Percentiles rank a stretch among this genome's conserved stretches.
phyloP scores from a whole-genome alignment of 2,113 vertebrate species.

The Pygathrix nemaeus region DNA sequence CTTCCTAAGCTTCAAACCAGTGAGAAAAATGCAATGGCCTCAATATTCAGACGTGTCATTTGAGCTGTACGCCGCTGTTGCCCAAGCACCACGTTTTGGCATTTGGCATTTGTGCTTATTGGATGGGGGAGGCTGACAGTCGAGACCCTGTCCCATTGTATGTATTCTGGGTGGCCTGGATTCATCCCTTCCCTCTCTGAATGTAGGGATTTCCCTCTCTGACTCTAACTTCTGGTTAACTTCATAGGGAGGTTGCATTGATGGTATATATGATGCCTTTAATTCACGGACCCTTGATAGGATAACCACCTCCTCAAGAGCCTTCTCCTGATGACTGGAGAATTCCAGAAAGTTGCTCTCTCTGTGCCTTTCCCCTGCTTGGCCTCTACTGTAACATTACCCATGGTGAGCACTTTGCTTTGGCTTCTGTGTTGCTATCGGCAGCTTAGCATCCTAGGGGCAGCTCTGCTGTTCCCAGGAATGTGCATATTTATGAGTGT shows the following conservation, averaged over 20 bases:
- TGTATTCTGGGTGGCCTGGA: constrained; percentile 19
- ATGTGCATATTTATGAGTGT: not conserved
- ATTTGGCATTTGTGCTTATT: not conserved
- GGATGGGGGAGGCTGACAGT: not conserved
- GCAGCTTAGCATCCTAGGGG: not conserved
- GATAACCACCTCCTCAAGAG: not conserved
- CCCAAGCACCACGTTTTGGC: not conserved
- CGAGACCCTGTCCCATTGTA: not conserved
- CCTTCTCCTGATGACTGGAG: not conserved
- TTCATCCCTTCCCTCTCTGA: not conserved
- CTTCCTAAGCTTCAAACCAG: constrained; percentile 64
- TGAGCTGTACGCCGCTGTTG: constrained; percentile 63
- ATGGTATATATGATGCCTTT: not conserved
- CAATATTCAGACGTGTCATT: constrained; percentile 40
- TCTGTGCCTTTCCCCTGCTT: not conserved
- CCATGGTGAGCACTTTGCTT: not conserved
- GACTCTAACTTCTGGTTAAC: not conserved
- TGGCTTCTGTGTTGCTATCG: not conserved
- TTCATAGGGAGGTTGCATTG: not conserved
- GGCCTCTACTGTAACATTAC: not conserved
- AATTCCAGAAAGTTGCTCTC: not conserved
- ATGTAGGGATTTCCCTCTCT: not conserved
- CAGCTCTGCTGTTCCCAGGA: not conserved
- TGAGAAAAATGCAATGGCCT: constrained; percentile 63
- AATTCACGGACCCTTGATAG: not conserved